A percentile compares a stretch with the other conserved stretches of the same genome.
Evolutionary conservation across 2,113 vertebrate genomes (phyloP).

Genomic region (Brachyhypopomus occidentalis): DNA sequence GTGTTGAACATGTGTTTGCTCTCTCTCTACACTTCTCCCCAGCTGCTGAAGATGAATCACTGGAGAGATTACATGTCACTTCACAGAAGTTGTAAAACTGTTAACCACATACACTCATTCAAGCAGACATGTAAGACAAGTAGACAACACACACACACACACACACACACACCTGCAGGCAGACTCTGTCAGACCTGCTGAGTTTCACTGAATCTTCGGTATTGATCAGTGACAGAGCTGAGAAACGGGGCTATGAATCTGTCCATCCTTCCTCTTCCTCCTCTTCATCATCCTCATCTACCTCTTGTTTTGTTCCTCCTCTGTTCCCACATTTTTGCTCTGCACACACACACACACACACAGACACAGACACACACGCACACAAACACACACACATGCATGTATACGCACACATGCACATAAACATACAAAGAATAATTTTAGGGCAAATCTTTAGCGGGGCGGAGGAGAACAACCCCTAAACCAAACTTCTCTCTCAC

Average conservation of each 20-base stretch:
- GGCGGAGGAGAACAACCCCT: slow-evolving; percentile 53
- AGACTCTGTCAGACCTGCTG: slow-evolving; percentile 7
- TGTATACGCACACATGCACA: not conserved
- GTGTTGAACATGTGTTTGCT: slow-evolving; percentile 59
- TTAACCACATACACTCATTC: slow-evolving; percentile 48
- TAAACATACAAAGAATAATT: slow-evolving; percentile 50
- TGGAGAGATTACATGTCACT: slow-evolving; percentile 61
- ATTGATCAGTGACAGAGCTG: too few relatives aligned
- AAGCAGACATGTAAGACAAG: slow-evolving; percentile 35
- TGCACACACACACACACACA: too few relatives aligned
- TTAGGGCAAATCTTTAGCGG: slow-evolving; percentile 59
- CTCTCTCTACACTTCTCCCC: slow-evolving; percentile 66
- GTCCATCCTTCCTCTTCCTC: too few relatives aligned
- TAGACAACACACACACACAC: slow-evolving; percentile 40
- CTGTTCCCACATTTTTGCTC: not conserved
- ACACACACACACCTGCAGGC: not conserved
- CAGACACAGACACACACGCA: not conserved
- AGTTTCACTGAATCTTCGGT: not conserved
- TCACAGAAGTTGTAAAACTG: slow-evolving; percentile 66
- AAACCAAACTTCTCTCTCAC: not conserved
- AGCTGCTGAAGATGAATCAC: slow-evolving; percentile 77
- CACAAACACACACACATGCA: slow-evolving; percentile 9
- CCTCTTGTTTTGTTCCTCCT: not conserved
- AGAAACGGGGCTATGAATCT: too few relatives aligned
- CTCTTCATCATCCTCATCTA: too few relatives aligned